phyloP scores from a whole-genome alignment of 53 echinoderm and acorn worm species.

The Patiria pectinifera region DNA sequence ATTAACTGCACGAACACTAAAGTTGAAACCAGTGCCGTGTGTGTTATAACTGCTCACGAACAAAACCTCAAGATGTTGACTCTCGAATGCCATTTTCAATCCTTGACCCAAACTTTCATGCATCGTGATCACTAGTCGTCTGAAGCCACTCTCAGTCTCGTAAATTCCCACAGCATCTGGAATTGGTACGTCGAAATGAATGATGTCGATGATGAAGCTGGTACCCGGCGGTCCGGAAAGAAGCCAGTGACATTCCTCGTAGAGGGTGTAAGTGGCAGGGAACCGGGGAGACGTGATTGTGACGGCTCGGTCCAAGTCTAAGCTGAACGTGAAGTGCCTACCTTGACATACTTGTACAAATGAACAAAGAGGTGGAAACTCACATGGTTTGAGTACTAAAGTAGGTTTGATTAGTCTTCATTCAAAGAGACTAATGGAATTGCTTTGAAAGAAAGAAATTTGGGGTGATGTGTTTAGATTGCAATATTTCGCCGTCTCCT shows the following conservation, averaged over 20 bases:
- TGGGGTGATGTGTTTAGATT: too few species aligned
- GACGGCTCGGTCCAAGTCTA: not conserved
- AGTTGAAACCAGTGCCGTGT: constrained; percentile 36
- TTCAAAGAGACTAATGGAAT: too few species aligned
- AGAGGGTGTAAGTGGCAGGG: constrained; percentile 19
- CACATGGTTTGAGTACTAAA: too few species aligned
- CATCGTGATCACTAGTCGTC: not conserved
- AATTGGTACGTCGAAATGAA: constrained; percentile 9
- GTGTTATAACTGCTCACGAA: constrained; percentile 11
- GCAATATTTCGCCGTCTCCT: too few species aligned
- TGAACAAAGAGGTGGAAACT: too few species aligned
- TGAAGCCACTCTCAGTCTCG: not conserved
- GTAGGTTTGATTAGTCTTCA: not conserved
- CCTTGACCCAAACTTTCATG: constrained; percentile 23
- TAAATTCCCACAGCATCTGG: constrained; percentile 11
- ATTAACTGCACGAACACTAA: constrained; percentile 14
- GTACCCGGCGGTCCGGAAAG: not conserved
- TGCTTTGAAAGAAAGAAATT: too few species aligned
- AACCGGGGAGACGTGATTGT: constrained; percentile 36
- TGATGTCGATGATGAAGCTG: constrained; percentile 16
- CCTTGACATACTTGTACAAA: constrained; percentile 13
- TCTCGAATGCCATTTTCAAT: constrained; percentile 8
- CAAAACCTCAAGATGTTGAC: not conserved
- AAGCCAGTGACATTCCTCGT: constrained; percentile 44
- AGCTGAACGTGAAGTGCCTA: not conserved